Percentiles rank a stretch among this genome's conserved stretches.
phyloP scores from a whole-genome alignment of 2,797 vertebrate species.

The Synaphobranchus kaupii region DNA sequence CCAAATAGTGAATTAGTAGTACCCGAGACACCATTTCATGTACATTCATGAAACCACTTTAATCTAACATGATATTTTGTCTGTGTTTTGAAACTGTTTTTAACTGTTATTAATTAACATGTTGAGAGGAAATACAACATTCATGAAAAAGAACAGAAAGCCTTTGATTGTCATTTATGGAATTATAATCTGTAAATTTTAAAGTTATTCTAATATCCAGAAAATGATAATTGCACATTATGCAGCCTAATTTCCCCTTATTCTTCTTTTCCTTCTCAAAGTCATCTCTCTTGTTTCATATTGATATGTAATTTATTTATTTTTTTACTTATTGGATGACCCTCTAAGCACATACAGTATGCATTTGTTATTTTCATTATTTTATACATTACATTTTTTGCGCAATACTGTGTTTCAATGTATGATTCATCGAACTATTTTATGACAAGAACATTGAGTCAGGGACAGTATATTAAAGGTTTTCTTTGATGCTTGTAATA shows the following conservation, averaged over 20 bases:
- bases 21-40: background rate
- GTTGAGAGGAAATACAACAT: background rate
- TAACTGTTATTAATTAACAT: background rate
- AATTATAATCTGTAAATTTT: too few relatives aligned
- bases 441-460: slow-evolving; percentile 36
- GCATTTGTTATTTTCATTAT: slow-evolving; percentile 8
- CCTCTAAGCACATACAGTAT: background rate
- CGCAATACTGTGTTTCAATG: slow-evolving; percentile 20
- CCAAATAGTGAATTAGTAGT: background rate
- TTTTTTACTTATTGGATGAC: slow-evolving; percentile 2
- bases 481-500: slow-evolving; percentile 67
- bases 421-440: slow-evolving; percentile 45
- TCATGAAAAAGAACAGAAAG: background rate
- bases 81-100: background rate
- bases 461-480: slow-evolving; percentile 53
- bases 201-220: background rate
- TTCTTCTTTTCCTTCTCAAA: background rate
- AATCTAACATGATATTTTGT: background rate
- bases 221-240: background rate
- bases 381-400: slow-evolving; percentile 9
- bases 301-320: background rate
- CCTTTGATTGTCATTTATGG: too few relatives aligned
- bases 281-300: background rate
- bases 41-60: background rate
- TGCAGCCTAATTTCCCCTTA: background rate